phyloP scores from a whole-genome alignment of 2,888 invertebrate species.

The Gymnoscelis rufifasciata region DNA sequence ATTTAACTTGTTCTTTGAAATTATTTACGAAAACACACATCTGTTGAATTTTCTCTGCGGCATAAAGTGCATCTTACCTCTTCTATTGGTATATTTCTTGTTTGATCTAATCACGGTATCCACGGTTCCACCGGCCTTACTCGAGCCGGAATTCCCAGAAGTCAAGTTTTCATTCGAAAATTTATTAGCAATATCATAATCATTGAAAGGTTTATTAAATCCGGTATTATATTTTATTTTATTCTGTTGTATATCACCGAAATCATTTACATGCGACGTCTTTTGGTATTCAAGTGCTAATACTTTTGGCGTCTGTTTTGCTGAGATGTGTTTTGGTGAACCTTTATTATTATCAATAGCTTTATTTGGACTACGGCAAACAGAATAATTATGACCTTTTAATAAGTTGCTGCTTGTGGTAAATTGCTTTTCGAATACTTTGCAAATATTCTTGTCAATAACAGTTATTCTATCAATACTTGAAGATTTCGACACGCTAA shows the following conservation, averaged over 20 bases:
- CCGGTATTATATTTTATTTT: slow-evolving; percentile 3
- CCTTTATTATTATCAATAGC: slow-evolving; percentile 12
- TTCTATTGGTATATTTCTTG: slow-evolving; percentile 4
- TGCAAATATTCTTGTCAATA: slow-evolving; percentile 44
- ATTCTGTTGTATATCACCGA: slow-evolving; percentile 6
- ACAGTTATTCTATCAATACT: slow-evolving; percentile 64
- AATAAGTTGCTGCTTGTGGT: slow-evolving; percentile 24
- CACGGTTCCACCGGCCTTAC: slow-evolving; percentile 23
- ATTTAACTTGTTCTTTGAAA: too few species aligned
- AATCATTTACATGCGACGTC: slow-evolving; percentile 7
- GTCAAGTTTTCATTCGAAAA: slow-evolving; percentile 7
- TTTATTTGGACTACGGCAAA: slow-evolving; percentile 13
- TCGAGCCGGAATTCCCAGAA: slow-evolving; percentile 27
- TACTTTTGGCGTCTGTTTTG: not conserved
- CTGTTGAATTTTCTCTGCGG: too few species aligned
- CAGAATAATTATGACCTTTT: slow-evolving; percentile 25
- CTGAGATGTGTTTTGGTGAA: not conserved
- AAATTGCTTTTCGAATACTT: slow-evolving; percentile 33
- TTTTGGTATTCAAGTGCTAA: not conserved
- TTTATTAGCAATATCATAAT: slow-evolving; percentile 1
- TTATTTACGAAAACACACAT: too few species aligned
- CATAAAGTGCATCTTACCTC: too few species aligned
- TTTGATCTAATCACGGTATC: slow-evolving; percentile 7
- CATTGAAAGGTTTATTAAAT: not conserved
- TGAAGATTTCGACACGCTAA: slow-evolving; percentile 44